phyloP scores from a whole-genome alignment of 2,797 vertebrate genomes.

The Hypotaenidia okinawae region DNA sequence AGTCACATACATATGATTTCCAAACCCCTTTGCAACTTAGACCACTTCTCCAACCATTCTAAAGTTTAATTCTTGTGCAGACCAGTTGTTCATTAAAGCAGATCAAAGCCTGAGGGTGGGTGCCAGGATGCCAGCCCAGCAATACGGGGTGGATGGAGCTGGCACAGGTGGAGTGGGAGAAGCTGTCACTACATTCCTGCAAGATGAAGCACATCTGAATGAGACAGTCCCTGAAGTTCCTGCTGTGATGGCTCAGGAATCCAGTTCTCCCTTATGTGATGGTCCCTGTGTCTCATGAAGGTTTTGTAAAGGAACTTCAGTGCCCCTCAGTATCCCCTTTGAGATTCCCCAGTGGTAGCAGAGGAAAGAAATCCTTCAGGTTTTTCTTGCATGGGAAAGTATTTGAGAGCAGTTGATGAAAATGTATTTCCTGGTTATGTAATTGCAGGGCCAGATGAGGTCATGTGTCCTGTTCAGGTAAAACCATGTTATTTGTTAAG shows the following conservation, averaged over 20 bases:
- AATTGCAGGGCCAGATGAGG: neutral
- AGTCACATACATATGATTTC: neutral
- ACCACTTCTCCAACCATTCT: neutral
- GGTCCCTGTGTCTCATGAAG: rapidly evolving
- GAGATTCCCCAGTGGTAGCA: neutral
- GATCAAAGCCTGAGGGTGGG: neutral
- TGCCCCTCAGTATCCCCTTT: neutral
- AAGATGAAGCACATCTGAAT: neutral
- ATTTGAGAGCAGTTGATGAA: neutral
- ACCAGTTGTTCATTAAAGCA: neutral
- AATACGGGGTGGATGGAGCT: neutral
- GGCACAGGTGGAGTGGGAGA: neutral
- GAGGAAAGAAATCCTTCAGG: neutral
- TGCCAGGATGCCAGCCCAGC: rapidly evolving
- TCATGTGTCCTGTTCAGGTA: rapidly evolving
- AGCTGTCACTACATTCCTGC: neutral
- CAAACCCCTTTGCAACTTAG: neutral
- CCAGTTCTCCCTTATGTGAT: neutral
- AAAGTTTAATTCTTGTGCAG: neutral
- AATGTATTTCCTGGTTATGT: neutral
- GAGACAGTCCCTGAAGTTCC: neutral
- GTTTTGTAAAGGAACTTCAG: neutral
- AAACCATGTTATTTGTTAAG: neutral
- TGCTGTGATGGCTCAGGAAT: rapidly evolving
- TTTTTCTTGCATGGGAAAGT: neutral